Percentiles rank a stretch among this genome's conserved stretches.
Conservation (phyloP, 2,113 vertebrate genomes). For the human (Homo sapiens) region GRCh38 chr5:139548501-139549000, state of each 20-base stretch:
- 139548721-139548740: not conserved
- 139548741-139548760: not conserved
- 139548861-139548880: too few relatives aligned
- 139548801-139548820: not conserved
- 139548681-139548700: not conserved
- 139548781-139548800: not conserved
- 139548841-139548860: not conserved
- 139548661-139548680: not conserved
- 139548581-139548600: not conserved
- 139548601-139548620: not conserved
- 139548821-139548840: not conserved
- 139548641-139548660: not conserved
- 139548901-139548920: too few relatives aligned
- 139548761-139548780: not conserved
- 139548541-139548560: not conserved
- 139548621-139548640: not conserved
- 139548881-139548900: too few relatives aligned
- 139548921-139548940: too few relatives aligned
- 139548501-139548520: not conserved
- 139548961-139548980: too few relatives aligned
- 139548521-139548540: not conserved
- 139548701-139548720: not conserved
- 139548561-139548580: not conserved
- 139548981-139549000: too few relatives aligned
- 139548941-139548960: too few relatives aligned